Evolutionary conservation across 2,797 vertebrate genomes (phyloP).

Genomic region (Ctenopoma multispine): DNA sequence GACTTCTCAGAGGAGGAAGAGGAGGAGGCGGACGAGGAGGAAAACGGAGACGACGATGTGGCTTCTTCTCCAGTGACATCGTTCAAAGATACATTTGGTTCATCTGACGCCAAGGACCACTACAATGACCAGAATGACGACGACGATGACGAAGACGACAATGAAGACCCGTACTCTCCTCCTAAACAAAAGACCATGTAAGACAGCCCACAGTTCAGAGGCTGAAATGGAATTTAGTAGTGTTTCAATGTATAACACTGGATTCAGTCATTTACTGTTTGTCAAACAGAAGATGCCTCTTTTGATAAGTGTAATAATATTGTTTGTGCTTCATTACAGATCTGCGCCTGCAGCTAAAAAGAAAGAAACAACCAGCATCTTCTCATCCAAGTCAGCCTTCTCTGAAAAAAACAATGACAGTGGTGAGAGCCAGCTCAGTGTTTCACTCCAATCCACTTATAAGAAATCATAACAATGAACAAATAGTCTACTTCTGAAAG

Average conservation of each 20-base stretch:
- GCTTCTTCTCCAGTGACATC: constrained; percentile 86
- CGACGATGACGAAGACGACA: constrained; percentile 66
- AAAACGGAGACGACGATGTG: constrained; percentile 78
- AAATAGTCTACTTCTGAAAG: no score
- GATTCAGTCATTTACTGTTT: no score
- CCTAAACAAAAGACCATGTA: constrained; percentile 81
- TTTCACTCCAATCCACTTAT: background rate
- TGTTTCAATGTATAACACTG: no score
- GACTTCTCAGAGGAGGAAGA: constrained; percentile 94
- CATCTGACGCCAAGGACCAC: constrained; percentile 84
- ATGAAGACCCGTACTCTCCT: constrained; percentile 86
- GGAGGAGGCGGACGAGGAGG: constrained; percentile 81
- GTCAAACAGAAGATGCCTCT: no score
- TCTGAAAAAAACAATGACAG: constrained; percentile 92
- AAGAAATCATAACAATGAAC: no score
- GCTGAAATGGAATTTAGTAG: background rate
- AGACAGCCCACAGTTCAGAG: background rate
- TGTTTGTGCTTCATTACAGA: constrained; percentile 73
- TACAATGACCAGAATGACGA: constrained; percentile 84
- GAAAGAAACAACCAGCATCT: constrained; percentile 85
- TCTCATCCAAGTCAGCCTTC: constrained; percentile 74
- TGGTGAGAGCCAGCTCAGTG: constrained; percentile 81
- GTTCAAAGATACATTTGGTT: constrained; percentile 87
- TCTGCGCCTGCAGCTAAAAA: constrained; percentile 86
- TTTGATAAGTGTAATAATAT: background rate